Evolutionary conservation across 2,797 vertebrate genomes (phyloP), one percentile per base, ranked within the genome.

Genomic region (Trematomus bernacchii): DNA sequence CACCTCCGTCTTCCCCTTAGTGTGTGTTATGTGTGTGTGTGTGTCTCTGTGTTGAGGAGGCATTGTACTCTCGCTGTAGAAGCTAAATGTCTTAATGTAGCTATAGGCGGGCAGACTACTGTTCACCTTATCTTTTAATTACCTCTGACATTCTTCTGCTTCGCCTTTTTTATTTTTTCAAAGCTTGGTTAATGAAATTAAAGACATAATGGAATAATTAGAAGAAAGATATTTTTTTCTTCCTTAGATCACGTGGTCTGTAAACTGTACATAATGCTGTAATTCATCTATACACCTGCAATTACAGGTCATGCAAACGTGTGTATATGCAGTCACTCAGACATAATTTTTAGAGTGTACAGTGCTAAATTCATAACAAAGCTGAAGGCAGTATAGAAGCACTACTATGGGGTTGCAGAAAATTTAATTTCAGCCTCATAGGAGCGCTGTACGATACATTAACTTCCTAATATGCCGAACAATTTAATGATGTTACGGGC

Each of bases 111-210:
- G 75, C 84, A 80, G 74, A 71, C 87, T 87, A 73, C 85, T 78
- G 81, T 78, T 85, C 86, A 93, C 89, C 90, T 94, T 94, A 95
- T 95, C 94, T 94, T 95, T 95, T 95, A 95, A 95, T 94, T 95
- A 95, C 91, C 89, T 85, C 91, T 89, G 91, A 91, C 91, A 94
- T 90, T 79, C 71, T 73, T 80, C 55, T 79, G 68, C 74, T 64
- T 72, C 53, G 73, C 52, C 47, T 60, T 63, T 81, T 81, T 81
- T 1, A 5, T 91, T 89, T 81, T 58, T 82, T 60, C 73, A 91
- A 91, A 91, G 88, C 88, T 90, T 60, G n/a, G 80, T 91, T 94
- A 93, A 95, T 94, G 88, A 92, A 94, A 94, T 95, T 94, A 94
- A 44, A 91, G 75, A 85, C 72, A 76, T 92, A 91, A 92, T 88